Base-by-base conservation (phyloP, 2,888 invertebrate genomes). In the Epistrophe eligans region DNA sequence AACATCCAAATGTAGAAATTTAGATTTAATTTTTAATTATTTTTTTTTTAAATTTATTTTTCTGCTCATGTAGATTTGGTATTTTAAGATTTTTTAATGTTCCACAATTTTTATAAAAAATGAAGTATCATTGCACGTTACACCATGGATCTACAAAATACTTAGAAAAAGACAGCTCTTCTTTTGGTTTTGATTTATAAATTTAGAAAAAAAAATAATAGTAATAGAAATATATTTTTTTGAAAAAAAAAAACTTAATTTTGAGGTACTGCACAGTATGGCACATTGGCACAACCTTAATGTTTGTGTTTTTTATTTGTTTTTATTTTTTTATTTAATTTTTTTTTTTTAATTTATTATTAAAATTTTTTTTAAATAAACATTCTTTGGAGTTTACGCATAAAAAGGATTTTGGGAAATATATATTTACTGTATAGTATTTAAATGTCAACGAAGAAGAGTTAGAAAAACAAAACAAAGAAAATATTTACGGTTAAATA, bases 241-340 rank as follows among this genome's bases (percentile, higher is more conserved):
- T 6, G 0, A n/a, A n/a, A n/a, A n/a, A 43, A 32, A n/a, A 50
- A 45, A 71, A 79, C 52, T 67, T 40, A 71, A 43, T 57, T 64
- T 80, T 90, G 92, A 93, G 93, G 93, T 93, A 93, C 93, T 93
- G 93, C 93, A 93, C 92, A 92, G 92, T 92, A 92, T 92, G 92
- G 92, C 93, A 93, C 92, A 91, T 89, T 81, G 85, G 80, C 73
- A 70, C 57, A 66, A 72, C 19, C 19, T 67, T 66, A 43, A 79
- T 87, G 74, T 83, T 83, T 84, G 87, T 87, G 87, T 87, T 87
- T 87, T 83, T 87, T 79, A 76, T 83, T 83, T 79, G 38, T 58
- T 70, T 43, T 57, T 79, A 80, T 70, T 62, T 76, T 88, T 85
- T 89, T 81, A 7, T n/a, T n/a, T n/a, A n/a, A n/a, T n/a, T n/a